Percentiles rank a stretch among this genome's conserved stretches.
Evolutionary conservation across 2,888 invertebrate genomes (phyloP).

Genomic region (Cosmorhoe ocellata): DNA sequence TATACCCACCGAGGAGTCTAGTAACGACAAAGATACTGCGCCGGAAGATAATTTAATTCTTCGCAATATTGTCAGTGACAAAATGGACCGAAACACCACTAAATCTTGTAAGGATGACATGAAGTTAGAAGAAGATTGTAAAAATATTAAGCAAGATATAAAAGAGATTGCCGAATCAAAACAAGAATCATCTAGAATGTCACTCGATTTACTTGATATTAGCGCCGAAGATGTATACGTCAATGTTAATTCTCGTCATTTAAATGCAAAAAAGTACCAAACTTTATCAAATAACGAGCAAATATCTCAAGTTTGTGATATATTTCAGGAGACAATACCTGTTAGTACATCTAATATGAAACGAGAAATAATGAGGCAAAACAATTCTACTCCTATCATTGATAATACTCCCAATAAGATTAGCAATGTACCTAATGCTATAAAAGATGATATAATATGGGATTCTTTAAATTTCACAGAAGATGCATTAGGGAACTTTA

Average conservation of each 20-base stretch:
- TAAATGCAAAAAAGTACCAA: conserved; percentile 5
- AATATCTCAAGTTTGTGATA: conserved; percentile 1
- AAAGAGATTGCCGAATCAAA: neutral
- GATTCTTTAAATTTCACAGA: conserved; percentile 67
- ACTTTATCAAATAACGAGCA: neutral
- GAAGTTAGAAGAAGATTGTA: neutral
- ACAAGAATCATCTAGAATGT: conserved; percentile 15
- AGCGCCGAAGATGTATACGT: conserved; percentile 27
- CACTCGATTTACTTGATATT: conserved; percentile 22
- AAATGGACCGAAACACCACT: neutral
- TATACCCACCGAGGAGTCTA: conserved; percentile 13
- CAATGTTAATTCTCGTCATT: conserved; percentile 13
- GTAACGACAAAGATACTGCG: neutral
- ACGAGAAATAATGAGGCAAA: conserved; percentile 1
- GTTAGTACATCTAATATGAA: conserved; percentile 6
- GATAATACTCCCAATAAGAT: conserved; percentile 7
- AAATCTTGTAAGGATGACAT: neutral
- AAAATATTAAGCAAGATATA: neutral
- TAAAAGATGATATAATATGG: conserved; percentile 61
- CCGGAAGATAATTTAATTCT: neutral
- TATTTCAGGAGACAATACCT: conserved; percentile 8
- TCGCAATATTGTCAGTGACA: neutral
- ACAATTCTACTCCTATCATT: conserved; percentile 20
- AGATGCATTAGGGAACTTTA: conserved; percentile 54
- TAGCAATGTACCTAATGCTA: conserved; percentile 17